Evolutionary conservation across 92 coral and sea anemone species (phyloP).

Genomic region (Epizoanthus stellaris): DNA sequence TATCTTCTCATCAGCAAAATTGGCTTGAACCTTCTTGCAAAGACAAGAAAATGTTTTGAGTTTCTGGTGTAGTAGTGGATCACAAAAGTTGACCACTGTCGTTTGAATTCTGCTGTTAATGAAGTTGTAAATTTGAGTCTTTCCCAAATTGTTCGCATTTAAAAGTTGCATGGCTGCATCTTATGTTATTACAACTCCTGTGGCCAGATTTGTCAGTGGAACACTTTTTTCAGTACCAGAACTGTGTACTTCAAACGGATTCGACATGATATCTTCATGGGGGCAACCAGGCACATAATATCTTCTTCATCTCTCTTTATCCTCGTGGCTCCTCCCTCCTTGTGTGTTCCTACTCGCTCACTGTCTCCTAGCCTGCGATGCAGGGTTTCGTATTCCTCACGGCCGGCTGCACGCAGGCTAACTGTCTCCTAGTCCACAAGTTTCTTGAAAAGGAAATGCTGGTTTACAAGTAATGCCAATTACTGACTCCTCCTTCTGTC

Average conservation of each 20-base stretch:
- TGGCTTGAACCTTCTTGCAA: too few species aligned
- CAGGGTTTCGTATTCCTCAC: too few species aligned
- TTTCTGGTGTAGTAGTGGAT: conserved; percentile 2
- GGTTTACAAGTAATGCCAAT: too few species aligned
- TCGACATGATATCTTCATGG: conserved; percentile 7
- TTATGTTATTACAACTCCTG: background rate
- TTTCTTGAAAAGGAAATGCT: too few species aligned
- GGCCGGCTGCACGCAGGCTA: too few species aligned
- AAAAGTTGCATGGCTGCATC: conserved; percentile 10
- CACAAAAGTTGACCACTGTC: conserved; percentile 46
- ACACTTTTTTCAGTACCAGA: background rate
- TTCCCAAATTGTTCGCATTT: conserved; percentile 27
- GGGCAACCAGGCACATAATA: conserved; percentile 38
- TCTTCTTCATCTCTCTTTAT: conserved; percentile 51
- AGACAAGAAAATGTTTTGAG: conserved; percentile 12
- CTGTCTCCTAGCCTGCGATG: too few species aligned
- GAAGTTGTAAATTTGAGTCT: conserved; percentile 18
- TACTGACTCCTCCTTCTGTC: too few species aligned
- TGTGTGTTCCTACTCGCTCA: conserved; percentile 25
- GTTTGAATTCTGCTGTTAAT: conserved; percentile 31
- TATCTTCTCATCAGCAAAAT: too few species aligned
- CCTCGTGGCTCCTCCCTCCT: conserved; percentile 28
- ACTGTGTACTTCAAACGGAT: conserved; percentile 3
- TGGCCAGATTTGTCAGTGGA: conserved; percentile 46
- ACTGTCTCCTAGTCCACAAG: too few species aligned